These are phyloP conservation scores for Synodontis membranacea DNA, from an alignment of 2,113 vertebrate genomes.

Conservation along the genomic window DNA sequence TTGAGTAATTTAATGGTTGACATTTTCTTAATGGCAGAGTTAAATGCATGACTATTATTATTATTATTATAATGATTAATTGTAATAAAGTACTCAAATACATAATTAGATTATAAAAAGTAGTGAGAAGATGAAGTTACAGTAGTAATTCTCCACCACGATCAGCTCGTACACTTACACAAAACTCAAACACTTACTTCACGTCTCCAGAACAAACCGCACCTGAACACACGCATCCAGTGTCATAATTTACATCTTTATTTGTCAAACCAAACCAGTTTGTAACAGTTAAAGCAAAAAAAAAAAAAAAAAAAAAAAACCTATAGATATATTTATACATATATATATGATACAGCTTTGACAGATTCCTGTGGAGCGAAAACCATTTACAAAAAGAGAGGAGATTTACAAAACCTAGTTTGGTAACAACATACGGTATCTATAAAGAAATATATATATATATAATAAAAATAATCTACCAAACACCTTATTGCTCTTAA, in stretches of 20 bases:
- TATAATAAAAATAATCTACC: conserved; percentile 75
- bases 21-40: too few species aligned
- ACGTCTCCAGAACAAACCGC: neutral
- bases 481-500: conserved; percentile 70
- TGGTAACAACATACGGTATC: conserved; percentile 61
- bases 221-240: neutral
- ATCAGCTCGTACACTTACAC: neutral
- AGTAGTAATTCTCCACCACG: neutral
- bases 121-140: neutral
- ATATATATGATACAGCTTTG: conserved; percentile 69
- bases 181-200: neutral
- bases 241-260: conserved; percentile 85
- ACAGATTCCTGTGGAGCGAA: conserved; percentile 50
- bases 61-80: neutral
- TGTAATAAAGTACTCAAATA: too few species aligned
- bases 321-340: conserved; percentile 15
- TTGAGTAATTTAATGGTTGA: neutral
- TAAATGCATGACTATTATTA: too few species aligned
- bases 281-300: conserved; percentile 78
- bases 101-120: neutral
- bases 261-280: conserved; percentile 76
- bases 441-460: conserved; percentile 69
- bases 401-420: conserved; percentile 79
- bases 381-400: conserved; percentile 74
- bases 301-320: conserved; percentile 27